Conservation (phyloP, 2,888 invertebrate genomes). For the Chorisops tibialis region DNA sequence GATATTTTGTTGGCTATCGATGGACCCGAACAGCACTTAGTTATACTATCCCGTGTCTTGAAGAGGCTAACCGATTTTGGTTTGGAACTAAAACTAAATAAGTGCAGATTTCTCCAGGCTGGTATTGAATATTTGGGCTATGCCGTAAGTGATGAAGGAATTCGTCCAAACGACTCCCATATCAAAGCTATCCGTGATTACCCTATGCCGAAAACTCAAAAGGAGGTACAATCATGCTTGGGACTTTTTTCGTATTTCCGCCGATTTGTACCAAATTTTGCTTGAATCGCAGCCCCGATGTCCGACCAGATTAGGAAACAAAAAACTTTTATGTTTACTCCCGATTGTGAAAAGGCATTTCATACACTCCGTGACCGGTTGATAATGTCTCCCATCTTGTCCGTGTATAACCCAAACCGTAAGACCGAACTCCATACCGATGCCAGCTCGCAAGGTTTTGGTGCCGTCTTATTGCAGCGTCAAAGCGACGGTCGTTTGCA, state of each 20-base stretch:
- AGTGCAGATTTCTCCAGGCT: constrained; percentile 35
- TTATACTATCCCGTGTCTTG: constrained; percentile 23
- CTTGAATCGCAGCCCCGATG: constrained; percentile 11
- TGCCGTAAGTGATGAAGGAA: background rate
- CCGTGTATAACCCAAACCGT: constrained; percentile 35
- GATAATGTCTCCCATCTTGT: constrained; percentile 36
- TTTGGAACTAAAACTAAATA: constrained; percentile 32
- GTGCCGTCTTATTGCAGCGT: constrained; percentile 39
- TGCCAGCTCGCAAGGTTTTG: constrained; percentile 38
- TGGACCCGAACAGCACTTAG: constrained; percentile 23
- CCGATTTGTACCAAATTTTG: constrained; percentile 37
- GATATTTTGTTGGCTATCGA: constrained; percentile 29
- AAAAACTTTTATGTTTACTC: constrained; percentile 1
- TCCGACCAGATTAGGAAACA: constrained; percentile 3
- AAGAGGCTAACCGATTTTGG: constrained; percentile 23
- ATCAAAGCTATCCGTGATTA: constrained; percentile 6
- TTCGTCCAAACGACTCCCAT: constrained; percentile 6
- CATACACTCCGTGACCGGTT: background rate
- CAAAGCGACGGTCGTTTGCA: constrained; percentile 35
- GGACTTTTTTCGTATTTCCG: constrained; percentile 38
- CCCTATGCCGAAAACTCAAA: constrained; percentile 4
- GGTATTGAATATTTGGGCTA: constrained; percentile 23
- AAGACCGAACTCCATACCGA: constrained; percentile 41
- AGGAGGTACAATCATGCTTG: constrained; percentile 28
- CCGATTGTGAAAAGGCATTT: background rate